A percentile compares a stretch with the other conserved stretches of the same genome.
Conservation (phyloP, 37 sponge, comb jelly and placozoan genomes). For the Eunapius fragilis region DNA sequence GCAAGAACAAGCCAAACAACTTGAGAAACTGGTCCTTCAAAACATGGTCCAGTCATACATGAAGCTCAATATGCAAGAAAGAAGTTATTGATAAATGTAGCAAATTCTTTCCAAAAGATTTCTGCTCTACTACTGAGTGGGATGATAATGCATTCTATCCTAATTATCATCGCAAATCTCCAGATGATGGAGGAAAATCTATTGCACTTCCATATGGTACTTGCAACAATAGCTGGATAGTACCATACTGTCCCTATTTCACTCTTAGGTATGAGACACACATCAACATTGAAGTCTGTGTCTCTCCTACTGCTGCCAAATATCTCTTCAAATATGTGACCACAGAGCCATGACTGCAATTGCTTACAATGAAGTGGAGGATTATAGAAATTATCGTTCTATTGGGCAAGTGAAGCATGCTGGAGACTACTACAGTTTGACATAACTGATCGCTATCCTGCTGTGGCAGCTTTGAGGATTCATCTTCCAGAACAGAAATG, state of each 20-base stretch:
- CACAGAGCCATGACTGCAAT: conserved; percentile 31
- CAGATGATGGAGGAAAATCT: conserved; percentile 35
- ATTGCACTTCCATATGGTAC: neutral
- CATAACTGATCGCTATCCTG: conserved; percentile 38
- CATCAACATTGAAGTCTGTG: conserved; percentile 57
- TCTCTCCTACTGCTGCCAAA: conserved; percentile 43
- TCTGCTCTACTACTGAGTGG: conserved; percentile 16
- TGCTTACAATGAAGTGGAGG: conserved; percentile 5
- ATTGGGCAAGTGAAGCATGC: conserved; percentile 51
- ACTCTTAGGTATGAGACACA: conserved; percentile 13
- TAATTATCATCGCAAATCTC: conserved; percentile 36
- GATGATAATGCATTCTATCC: conserved; percentile 46
- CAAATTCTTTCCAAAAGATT: conserved; percentile 52
- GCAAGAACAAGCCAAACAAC: conserved; percentile 3
- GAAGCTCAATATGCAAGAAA: conserved; percentile 44
- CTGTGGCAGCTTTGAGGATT: conserved; percentile 29
- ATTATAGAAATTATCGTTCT: conserved; percentile 36
- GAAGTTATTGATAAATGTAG: conserved; percentile 34
- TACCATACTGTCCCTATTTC: conserved; percentile 58
- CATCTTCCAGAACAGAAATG: conserved; percentile 24
- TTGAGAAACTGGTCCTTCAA: conserved; percentile 42
- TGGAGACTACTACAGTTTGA: conserved; percentile 58
- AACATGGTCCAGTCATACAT: conserved; percentile 14
- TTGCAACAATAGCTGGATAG: conserved; percentile 60
- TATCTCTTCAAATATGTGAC: conserved; percentile 62